These are phyloP conservation scores for Syngnathus acus DNA, from an alignment of 2,797 vertebrate species.

Conservation along the genomic window DNA sequence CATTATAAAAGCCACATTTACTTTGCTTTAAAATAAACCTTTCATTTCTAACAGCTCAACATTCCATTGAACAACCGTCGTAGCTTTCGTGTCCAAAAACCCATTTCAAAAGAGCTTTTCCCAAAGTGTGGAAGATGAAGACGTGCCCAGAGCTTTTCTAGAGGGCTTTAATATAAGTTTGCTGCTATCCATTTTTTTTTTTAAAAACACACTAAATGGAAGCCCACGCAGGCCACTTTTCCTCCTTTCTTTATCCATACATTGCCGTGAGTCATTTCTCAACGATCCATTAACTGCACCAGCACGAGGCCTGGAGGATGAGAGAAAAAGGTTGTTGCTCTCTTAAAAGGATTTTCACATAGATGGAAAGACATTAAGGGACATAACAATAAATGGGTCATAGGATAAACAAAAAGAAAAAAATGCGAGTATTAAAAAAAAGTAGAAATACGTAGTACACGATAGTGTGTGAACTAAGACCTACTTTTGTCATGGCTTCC, in stretches of 20 bases:
- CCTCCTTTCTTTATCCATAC: constrained; percentile 7
- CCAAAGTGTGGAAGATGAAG: constrained; percentile 24
- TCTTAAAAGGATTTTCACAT: constrained; percentile 53
- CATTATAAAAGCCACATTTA: neutral
- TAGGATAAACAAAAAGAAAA: neutral
- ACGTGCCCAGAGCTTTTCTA: constrained; percentile 30
- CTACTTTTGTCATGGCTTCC: constrained; percentile 29
- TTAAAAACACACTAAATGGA: constrained; percentile 33
- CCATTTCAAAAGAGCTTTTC: constrained; percentile 34
- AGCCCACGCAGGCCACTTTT: constrained; percentile 21
- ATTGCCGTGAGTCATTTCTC: constrained; percentile 48
- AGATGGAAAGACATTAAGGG: constrained; percentile 24
- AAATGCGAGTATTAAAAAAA: neutral
- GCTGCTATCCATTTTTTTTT: constrained; percentile 40
- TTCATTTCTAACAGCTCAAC: constrained; percentile 2
- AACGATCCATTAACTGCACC: constrained; percentile 59
- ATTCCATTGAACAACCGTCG: constrained; percentile 10
- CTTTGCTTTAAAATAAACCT: neutral
- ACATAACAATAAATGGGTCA: constrained; percentile 25
- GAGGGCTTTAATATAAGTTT: constrained; percentile 43
- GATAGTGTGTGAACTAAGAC: constrained; percentile 31
- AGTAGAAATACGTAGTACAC: neutral
- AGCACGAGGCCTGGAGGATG: constrained; percentile 53
- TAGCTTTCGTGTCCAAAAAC: constrained; percentile 20
- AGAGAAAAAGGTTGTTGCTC: constrained; percentile 45